Conservation (phyloP, 2,797 vertebrate genomes). For the Philypnodon macrostomus region DNA sequence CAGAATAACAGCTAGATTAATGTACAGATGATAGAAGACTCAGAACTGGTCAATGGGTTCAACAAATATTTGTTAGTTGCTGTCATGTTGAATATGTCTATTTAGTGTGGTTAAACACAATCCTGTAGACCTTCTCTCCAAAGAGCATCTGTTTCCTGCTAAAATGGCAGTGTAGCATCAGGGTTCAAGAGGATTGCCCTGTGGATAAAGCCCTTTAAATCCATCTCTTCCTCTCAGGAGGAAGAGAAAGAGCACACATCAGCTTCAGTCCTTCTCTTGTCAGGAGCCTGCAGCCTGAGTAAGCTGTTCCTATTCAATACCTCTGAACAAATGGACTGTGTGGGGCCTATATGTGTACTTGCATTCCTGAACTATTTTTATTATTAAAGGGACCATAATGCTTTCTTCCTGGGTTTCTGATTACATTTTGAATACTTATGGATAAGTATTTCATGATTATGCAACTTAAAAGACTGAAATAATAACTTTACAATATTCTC, state of each 20-base stretch:
- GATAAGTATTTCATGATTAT: no score
- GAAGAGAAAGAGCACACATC: conserved; percentile 46
- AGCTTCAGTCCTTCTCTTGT: conserved; percentile 33
- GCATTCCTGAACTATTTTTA: conserved; percentile 23
- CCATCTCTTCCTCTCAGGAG: conserved; percentile 53
- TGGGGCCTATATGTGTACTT: no score
- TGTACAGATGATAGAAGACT: not conserved
- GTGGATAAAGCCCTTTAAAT: conserved; percentile 52
- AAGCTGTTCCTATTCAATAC: conserved; percentile 45
- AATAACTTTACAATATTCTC: no score
- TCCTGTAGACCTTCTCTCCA: conserved; percentile 9
- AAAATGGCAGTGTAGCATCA: conserved; percentile 31
- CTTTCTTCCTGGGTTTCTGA: no score
- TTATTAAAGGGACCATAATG: no score
- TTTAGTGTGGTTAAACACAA: conserved; percentile 17
- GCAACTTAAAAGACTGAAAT: no score
- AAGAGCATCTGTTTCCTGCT: conserved; percentile 58
- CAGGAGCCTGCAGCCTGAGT: conserved; percentile 45
- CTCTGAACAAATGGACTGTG: conserved; percentile 54
- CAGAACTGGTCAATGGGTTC: conserved; percentile 13
- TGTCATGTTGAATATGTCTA: not conserved
- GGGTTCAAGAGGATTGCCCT: conserved; percentile 52
- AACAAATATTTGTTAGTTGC: conserved; percentile 33
- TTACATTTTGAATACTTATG: no score
- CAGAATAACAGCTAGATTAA: conserved; percentile 16